Evolutionary conservation across 2,113 vertebrate genomes (phyloP).

Genomic region (Ciconia maguari): DNA sequence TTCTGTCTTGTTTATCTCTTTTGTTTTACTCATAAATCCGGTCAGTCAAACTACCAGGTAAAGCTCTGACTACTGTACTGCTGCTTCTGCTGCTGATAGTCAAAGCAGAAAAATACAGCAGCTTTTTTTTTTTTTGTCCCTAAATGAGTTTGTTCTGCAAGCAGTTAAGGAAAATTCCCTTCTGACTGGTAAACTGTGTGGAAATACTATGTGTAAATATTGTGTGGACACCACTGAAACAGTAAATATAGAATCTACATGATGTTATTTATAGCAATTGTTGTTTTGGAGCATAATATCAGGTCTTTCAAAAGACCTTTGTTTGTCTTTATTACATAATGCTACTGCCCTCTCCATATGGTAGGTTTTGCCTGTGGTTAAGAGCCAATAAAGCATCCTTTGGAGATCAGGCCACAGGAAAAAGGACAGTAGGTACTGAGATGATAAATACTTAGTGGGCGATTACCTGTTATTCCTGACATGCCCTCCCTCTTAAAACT

Average conservation of each 20-base stretch:
- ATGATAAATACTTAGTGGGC: background rate
- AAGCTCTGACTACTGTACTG: background rate
- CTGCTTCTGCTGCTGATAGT: background rate
- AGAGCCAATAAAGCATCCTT: background rate
- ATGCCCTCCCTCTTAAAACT: background rate
- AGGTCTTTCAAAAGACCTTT: background rate
- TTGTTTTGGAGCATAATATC: background rate
- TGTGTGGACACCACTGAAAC: background rate
- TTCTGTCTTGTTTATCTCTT: background rate
- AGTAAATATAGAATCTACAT: background rate
- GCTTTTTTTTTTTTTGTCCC: background rate
- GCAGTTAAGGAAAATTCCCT: background rate
- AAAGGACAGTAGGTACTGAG: background rate
- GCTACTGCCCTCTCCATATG: background rate
- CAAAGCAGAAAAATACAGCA: background rate
- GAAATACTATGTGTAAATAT: background rate
- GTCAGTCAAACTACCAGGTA: background rate
- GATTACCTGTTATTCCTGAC: background rate
- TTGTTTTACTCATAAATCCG: background rate
- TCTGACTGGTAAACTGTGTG: background rate
- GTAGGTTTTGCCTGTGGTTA: background rate
- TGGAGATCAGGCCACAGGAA: background rate
- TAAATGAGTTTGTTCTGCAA: background rate
- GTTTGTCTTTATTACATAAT: background rate
- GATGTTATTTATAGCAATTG: background rate